Evolutionary conservation across 2,888 invertebrate species (phyloP), one percentile per base, ranked within the genome.

Genomic region (Tuberolachnus salignus): DNA sequence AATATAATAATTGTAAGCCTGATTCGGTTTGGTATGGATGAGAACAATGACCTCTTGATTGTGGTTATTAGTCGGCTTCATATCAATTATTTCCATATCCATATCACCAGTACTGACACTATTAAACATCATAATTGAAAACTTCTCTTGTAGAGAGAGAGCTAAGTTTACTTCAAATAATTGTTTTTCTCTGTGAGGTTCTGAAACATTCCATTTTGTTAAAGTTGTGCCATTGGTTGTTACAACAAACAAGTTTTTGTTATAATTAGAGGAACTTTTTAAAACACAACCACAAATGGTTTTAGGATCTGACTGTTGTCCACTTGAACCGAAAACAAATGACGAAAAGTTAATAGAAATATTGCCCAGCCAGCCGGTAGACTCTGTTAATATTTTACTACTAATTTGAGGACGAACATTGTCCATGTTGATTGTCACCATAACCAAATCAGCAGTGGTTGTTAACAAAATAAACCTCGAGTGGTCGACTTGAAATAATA

Each of bases 401-500:
- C 87, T 85, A 74, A 94, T 88, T 3, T 89, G 88, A 83, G 92
- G 90, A 44, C 92, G 90, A 0, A 93, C 93, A 81, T 89, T 89
- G 83, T 86, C 84, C 70, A 88, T 85, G 61, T 88, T 88, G 80
- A 84, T 85, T 80, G 11, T 91, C 88, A 82, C 91, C 42, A 93
- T 87, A 0, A 94, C 91, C 46, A 96, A 88, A 51, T 81, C 59
- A 84, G 95, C 94, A 0, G 97, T 96, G 0, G 97, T 97, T 14
- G 97, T 97, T 0, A 94, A 94, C 69, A 97, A 88, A 82, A 97
- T 89, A 84, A 94, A 92, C 0, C 94, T 94, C 67, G 91, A 88
- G 0, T 90, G 89, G 71, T 91, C 88, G 69, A 91, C 87, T 82
- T 90, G 89, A 1, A 90, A 88, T 21, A 94, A 86, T 78, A 91